Conservation (phyloP, 35 echinoderm and acorn worm genomes). For the Amphiura filiformis region DNA sequence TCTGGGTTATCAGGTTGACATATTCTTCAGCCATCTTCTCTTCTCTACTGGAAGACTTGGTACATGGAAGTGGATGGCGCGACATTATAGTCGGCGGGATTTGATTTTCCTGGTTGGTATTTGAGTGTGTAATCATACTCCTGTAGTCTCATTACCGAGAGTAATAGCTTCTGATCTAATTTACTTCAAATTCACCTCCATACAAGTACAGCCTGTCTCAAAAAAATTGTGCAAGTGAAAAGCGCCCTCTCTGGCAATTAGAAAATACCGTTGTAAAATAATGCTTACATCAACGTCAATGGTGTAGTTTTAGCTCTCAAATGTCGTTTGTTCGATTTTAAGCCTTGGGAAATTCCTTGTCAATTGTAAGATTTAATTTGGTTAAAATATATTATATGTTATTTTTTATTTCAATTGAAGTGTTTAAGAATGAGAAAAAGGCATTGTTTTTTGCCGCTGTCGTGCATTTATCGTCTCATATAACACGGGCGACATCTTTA, state of each 20-base stretch:
- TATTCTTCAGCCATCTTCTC: constrained; percentile 59
- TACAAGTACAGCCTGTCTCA: constrained; percentile 73
- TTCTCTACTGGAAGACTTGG: neutral
- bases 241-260: too few relatives aligned
- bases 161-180: constrained; percentile 74
- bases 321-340: too few relatives aligned
- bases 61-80: constrained; percentile 47
- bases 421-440: too few relatives aligned
- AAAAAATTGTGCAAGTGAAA: too few relatives aligned
- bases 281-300: too few relatives aligned
- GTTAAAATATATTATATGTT: constrained; percentile 55
- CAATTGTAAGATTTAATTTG: too few relatives aligned
- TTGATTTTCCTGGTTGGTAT: constrained; percentile 60
- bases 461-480: too few relatives aligned
- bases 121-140: constrained; percentile 18
- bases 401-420: constrained; percentile 36
- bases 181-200: constrained; percentile 49
- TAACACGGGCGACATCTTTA: too few relatives aligned
- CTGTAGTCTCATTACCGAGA: constrained; percentile 75
- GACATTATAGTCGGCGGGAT: constrained; percentile 73
- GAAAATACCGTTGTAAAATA: too few relatives aligned
- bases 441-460: too few relatives aligned
- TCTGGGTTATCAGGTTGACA: constrained; percentile 58
- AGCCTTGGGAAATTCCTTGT: constrained; percentile 52
- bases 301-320: too few relatives aligned